A percentile compares a stretch with the other conserved stretches of the same genome.
Conservation (phyloP, 2,888 invertebrate genomes). For the Hypercompe scribonia region DNA sequence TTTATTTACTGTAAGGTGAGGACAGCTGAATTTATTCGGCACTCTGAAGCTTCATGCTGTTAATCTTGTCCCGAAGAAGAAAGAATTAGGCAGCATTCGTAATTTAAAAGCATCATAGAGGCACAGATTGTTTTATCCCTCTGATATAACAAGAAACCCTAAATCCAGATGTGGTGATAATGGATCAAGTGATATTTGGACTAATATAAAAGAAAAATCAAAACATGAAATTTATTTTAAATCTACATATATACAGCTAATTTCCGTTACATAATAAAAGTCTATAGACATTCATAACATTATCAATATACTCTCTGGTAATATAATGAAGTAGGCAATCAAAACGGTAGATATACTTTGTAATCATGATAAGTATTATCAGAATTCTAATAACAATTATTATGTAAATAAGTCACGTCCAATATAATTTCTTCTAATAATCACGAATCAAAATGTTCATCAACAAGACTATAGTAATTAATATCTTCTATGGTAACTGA, state of each 20-base stretch:
- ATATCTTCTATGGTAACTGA: constrained; percentile 11
- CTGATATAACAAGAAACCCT: neutral
- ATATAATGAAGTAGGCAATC: neutral
- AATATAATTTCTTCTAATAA: neutral
- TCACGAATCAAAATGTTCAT: neutral
- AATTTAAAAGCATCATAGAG: neutral
- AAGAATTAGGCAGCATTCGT: neutral
- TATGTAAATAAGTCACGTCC: neutral
- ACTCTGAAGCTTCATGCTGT: neutral
- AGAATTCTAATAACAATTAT: neutral
- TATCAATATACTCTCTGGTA: neutral
- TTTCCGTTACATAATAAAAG: neutral
- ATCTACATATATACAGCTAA: too few relatives aligned
- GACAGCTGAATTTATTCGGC: constrained; percentile 13
- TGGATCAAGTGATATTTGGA: too few relatives aligned
- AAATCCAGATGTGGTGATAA: neutral
- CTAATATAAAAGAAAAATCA: too few relatives aligned
- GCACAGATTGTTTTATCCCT: neutral
- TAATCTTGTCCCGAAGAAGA: neutral
- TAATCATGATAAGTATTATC: neutral
- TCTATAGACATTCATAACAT: neutral
- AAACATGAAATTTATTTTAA: too few relatives aligned
- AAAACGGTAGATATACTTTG: neutral
- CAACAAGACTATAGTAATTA: constrained; percentile 6
- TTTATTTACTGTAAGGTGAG: constrained; percentile 44